These are phyloP conservation scores for Nomada goodeniana DNA, from an alignment of 2,888 invertebrate genomes.

Conservation along the genomic window DNA sequence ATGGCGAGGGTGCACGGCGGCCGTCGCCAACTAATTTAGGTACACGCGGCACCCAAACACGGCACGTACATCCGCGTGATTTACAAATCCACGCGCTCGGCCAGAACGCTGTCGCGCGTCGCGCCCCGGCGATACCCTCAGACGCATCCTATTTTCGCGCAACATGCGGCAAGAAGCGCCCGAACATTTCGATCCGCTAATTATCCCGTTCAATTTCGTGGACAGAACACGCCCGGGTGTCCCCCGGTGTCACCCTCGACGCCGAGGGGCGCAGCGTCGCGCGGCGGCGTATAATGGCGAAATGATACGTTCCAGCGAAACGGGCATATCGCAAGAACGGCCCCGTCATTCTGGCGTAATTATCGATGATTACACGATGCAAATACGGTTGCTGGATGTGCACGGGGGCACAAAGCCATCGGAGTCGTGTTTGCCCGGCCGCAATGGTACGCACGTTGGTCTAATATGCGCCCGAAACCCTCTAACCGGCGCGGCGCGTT, in stretches of 20 bases:
- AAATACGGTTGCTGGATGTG: constrained; percentile 33
- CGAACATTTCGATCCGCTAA: constrained; percentile 25
- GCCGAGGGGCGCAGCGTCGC: constrained; percentile 21
- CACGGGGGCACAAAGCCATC: constrained; percentile 38
- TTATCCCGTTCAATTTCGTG: constrained; percentile 28
- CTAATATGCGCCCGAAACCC: constrained; percentile 25
- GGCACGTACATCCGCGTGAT: background rate
- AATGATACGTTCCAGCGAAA: constrained; percentile 64
- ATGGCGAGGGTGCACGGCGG: background rate
- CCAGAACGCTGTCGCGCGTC: too few relatives aligned
- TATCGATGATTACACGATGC: constrained; percentile 69
- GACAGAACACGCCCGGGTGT: constrained; percentile 11
- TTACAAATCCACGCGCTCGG: background rate
- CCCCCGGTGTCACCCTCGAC: constrained; percentile 17
- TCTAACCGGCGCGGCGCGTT: constrained; percentile 12
- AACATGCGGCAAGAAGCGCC: background rate
- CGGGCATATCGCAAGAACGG: constrained; percentile 61
- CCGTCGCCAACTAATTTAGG: background rate
- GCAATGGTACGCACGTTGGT: constrained; percentile 37
- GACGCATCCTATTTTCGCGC: background rate
- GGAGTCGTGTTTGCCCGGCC: constrained; percentile 42
- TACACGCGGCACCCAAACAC: too few relatives aligned
- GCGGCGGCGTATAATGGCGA: constrained; percentile 54
- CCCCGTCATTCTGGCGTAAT: constrained; percentile 65
- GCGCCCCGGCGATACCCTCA: background rate